Evolutionary conservation across 2,888 invertebrate genomes (phyloP).

Genomic region (Plutella xylostella): DNA sequence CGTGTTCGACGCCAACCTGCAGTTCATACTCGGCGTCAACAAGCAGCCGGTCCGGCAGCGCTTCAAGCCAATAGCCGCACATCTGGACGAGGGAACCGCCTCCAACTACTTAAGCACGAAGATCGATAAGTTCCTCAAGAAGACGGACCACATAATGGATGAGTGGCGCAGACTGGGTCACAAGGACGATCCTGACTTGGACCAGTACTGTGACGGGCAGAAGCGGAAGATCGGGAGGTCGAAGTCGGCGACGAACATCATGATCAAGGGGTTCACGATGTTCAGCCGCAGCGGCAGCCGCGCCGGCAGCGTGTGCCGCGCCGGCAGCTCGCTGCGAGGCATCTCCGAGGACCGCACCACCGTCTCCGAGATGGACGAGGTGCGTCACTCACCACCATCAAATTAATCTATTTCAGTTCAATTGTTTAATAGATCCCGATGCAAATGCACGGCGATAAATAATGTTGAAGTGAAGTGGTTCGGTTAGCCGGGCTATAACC

Average conservation of each 20-base stretch:
- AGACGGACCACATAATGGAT: constrained; percentile 90
- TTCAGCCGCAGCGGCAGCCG: constrained; percentile 67
- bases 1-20: constrained; percentile 84
- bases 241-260: constrained; percentile 83
- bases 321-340: constrained; percentile 56
- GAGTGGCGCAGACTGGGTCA: constrained; percentile 84
- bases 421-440: constrained; percentile 25
- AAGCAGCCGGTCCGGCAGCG: constrained; percentile 76
- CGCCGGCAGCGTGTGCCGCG: constrained; percentile 65
- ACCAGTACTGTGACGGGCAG: constrained; percentile 37
- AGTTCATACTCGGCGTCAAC: constrained; percentile 81
- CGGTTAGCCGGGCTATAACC: neutral
- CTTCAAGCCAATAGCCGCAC: constrained; percentile 80
- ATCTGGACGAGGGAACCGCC: constrained; percentile 80
- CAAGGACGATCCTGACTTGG: constrained; percentile 58
- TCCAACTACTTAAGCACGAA: constrained; percentile 81
- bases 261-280: constrained; percentile 85
- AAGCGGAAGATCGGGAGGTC: constrained; percentile 70
- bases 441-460: constrained; percentile 39
- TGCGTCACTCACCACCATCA: constrained; percentile 33
- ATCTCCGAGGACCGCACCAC: constrained; percentile 74
- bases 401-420: constrained; percentile 20
- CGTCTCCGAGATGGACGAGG: constrained; percentile 76
- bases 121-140: constrained; percentile 82
- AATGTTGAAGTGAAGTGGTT: constrained; percentile 21